Percentiles rank a stretch among this genome's conserved stretches.
phyloP scores from a whole-genome alignment of 2,888 invertebrate genomes.

The Cryptops parisi region DNA sequence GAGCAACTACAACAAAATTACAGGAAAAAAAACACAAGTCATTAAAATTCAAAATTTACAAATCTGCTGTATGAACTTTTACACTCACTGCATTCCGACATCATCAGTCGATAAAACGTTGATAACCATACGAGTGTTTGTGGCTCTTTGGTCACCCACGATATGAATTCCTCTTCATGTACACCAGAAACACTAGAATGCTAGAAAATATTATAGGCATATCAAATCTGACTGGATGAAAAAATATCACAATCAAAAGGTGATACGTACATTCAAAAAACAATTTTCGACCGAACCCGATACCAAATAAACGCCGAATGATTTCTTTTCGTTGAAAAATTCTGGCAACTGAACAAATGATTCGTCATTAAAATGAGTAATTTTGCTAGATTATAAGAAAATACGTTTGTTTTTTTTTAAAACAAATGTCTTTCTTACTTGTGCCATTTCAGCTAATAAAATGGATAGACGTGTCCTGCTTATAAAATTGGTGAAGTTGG shows the following conservation, averaged over 20 bases:
- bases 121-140: slow-evolving; percentile 50
- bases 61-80: neutral
- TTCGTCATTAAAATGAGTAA: too few relatives aligned
- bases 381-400: too few relatives aligned
- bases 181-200: slow-evolving; percentile 48
- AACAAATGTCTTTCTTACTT: too few relatives aligned
- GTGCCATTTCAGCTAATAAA: too few relatives aligned
- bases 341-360: slow-evolving; percentile 33
- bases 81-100: slow-evolving; percentile 40
- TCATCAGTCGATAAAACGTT: slow-evolving; percentile 45
- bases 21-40: neutral
- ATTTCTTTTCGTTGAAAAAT: slow-evolving; percentile 33
- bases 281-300: slow-evolving; percentile 54
- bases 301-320: slow-evolving; percentile 46
- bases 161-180: slow-evolving; percentile 47
- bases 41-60: neutral
- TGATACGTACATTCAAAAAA: slow-evolving; percentile 33
- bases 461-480: too few relatives aligned
- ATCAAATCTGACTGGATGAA: neutral
- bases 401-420: too few relatives aligned
- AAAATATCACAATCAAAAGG: too few relatives aligned
- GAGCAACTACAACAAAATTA: slow-evolving; percentile 13
- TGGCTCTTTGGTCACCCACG: slow-evolving; percentile 51
- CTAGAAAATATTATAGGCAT: neutral
- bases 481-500: too few relatives aligned